Base-by-base conservation (phyloP, 2,888 invertebrate species). In the Drosophila siamana region DNA sequence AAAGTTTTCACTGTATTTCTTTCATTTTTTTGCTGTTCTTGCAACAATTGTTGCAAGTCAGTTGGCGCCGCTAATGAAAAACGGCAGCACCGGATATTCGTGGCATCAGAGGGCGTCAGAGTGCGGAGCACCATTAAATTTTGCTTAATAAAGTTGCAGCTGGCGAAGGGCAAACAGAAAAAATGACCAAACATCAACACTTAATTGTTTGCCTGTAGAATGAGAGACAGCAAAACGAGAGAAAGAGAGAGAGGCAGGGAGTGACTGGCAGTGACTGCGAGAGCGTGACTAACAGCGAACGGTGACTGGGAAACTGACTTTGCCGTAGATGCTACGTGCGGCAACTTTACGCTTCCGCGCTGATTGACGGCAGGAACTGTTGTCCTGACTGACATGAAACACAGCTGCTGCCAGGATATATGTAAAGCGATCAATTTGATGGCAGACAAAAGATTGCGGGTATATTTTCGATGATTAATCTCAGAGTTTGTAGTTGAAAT, bases 1-100 rank as follows among this genome's bases (percentile, higher is more conserved):
- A 72, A 86, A 86, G 57, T 84, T 78, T 56, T 44, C 41, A 41
- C 66, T 56, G 22, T 75, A 24, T 52, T 56, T 33, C 41, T 44
- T 19, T 46, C 16, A 16, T 56, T 33, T 38, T 44, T 19, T 46
- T 40, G 40, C 19, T 51, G 51, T 59, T 54, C 55, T 55, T 85
- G 87, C 89, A 88, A 85, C 88, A 86, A 89, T 86, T 89, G 89
- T 88, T 89, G 86, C 86, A 86, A 89, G 86, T 86, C 86, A 89
- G 89, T 88, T 80, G 73, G 73, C 69, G 80, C 54, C 83, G 79
- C 80, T 86, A 87, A 88, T 82, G 85, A 84, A 84, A 88, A 88
- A 86, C 80, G 84, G 78, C 86, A 86, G 78, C 72, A 66, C 28
- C 60, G 52, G 62, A 74, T 68, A 48, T 59, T 28, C 38, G 16